phyloP scores from a whole-genome alignment of 2,888 invertebrate genomes.

The Apantesis nais region DNA sequence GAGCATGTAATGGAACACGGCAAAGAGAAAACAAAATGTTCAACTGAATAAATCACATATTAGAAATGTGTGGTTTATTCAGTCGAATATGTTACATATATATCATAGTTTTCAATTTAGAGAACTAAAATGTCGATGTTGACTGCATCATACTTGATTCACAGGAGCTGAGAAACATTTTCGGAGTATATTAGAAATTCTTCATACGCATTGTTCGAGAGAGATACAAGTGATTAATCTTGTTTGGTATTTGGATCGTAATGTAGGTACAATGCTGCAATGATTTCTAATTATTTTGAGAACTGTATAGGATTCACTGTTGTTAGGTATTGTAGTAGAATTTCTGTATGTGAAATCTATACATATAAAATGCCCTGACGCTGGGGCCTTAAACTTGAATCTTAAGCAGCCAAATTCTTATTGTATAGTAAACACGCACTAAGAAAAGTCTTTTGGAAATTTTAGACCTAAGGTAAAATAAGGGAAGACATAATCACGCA shows the following conservation, averaged over 20 bases:
- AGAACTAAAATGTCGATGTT: slow-evolving; percentile 18
- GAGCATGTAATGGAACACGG: slow-evolving; percentile 50
- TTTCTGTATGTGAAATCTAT: no score
- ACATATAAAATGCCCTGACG: no score
- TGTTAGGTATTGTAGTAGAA: neutral
- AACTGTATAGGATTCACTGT: neutral
- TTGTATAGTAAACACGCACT: no score
- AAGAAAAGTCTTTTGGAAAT: no score
- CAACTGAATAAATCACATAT: slow-evolving; percentile 43
- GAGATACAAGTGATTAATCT: slow-evolving; percentile 5
- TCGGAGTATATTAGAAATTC: slow-evolving; percentile 23
- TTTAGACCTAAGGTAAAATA: no score
- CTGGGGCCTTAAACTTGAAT: no score
- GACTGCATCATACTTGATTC: slow-evolving; percentile 10
- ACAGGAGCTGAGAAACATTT: slow-evolving; percentile 17
- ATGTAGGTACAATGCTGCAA: neutral
- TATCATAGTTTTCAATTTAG: slow-evolving; percentile 30
- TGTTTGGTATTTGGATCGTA: slow-evolving; percentile 10
- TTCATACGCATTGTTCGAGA: slow-evolving; percentile 9
- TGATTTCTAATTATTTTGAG: neutral
- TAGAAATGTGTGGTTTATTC: slow-evolving; percentile 17
- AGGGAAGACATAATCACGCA: no score
- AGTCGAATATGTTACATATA: neutral
- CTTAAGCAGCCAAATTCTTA: no score
- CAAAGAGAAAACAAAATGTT: slow-evolving; percentile 50